These are phyloP conservation scores for Eretmochelys imbricata DNA, from an alignment of 2,113 vertebrate genomes.

Conservation along the genomic window DNA sequence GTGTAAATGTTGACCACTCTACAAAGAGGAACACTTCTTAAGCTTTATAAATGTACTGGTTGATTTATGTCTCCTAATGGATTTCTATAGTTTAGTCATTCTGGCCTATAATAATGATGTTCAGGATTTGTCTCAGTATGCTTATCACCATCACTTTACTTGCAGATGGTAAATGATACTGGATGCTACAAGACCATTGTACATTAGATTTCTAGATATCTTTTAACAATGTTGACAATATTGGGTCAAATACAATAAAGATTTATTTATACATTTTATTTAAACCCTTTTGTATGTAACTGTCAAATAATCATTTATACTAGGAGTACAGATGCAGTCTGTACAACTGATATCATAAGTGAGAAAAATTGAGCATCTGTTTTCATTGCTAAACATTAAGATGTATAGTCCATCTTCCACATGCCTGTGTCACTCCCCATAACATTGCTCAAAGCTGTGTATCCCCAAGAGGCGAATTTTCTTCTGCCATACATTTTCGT, in stretches of 20 bases:
- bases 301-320: constrained; percentile 55
- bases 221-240: not conserved
- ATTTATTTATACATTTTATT: constrained; percentile 46
- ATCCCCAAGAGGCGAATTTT: constrained; percentile 32
- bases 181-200: not conserved
- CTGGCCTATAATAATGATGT: not conserved
- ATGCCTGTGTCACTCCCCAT: not conserved
- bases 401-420: constrained; percentile 30
- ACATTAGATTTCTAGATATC: not conserved
- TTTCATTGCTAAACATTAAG: constrained; percentile 51
- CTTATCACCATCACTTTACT: not conserved
- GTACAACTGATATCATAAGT: constrained; percentile 55
- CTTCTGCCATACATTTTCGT: constrained; percentile 42
- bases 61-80: not conserved
- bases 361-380: constrained; percentile 63
- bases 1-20: not conserved
- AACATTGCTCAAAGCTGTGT: not conserved
- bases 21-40: not conserved
- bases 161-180: not conserved
- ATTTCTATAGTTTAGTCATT: not conserved
- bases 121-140: not conserved
- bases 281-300: constrained; percentile 42
- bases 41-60: not conserved
- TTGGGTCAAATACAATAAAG: constrained; percentile 56
- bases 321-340: constrained; percentile 43